Base-by-base conservation (phyloP, 2,888 invertebrate species). In the Enchytraeus crypticus region DNA sequence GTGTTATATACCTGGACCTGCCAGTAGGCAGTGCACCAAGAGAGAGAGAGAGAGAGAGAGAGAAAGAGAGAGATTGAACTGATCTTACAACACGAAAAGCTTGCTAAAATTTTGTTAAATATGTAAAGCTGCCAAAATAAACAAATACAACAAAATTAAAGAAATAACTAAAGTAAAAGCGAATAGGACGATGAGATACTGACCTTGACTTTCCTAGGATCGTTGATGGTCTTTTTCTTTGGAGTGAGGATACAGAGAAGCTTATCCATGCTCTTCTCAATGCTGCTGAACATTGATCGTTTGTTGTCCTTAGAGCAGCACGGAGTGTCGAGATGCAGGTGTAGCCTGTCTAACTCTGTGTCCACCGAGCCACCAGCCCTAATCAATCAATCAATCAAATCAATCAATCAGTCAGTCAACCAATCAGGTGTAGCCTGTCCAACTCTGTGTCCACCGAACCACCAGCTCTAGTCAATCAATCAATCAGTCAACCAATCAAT, bases 171-270 rank as follows among this genome's bases (percentile, higher is more conserved):
- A 18, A 26, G 14, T 54, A 23, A n/a, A n/a, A 21, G 43, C 14
- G 5, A 5, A 30, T n/a, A 26, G 23, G 43, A 18, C 21, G 11
- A 53, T 11, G n/a, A n/a, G n/a, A n/a, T n/a, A n/a, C n/a, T n/a
- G 63, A 80, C 80, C 73, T 77, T 80, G 21, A 78, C 79, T 67
- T 77, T 77, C 49, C 78, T 71, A 4, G 80, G 79, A 23, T 73
- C 74, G 51, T 73, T 74, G 34, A 67, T 64, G 1, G 71, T 68
- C 63, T 80, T 74, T 68, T 80, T 81, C 63, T 83, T 82, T 0
- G 88, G 88, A 1, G 88, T 88, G 45, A 89, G 79, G 72, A 87
- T 85, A 68, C 84, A 84, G 67, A 85, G 82, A 66, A 89, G 84
- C 62, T 82, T 82, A 71, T 86, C 84, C 62, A 87, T 78, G 38